These are phyloP conservation scores for Mus minutoides DNA, from an alignment of 2,797 vertebrate species.

Conservation along the genomic window DNA sequence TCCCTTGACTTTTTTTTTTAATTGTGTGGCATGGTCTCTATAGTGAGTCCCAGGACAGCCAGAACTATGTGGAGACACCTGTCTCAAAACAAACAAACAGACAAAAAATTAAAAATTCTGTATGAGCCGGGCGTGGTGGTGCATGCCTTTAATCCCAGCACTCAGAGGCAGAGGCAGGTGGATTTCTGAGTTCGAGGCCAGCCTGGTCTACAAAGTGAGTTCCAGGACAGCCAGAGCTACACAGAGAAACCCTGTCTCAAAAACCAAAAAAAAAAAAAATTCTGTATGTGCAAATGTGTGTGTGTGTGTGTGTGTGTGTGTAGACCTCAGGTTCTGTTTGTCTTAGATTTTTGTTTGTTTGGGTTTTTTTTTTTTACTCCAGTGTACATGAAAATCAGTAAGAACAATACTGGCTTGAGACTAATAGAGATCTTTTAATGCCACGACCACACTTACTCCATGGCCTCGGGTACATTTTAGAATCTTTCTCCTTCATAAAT, in stretches of 20 bases:
- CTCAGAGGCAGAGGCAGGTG: too few species aligned
- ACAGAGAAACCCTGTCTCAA: too few species aligned
- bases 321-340: background rate
- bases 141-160: too few species aligned
- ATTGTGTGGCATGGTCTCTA: background rate
- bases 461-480: background rate
- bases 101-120: background rate
- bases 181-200: too few species aligned
- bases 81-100: background rate
- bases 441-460: background rate
- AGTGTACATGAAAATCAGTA: background rate
- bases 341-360: background rate
- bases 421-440: background rate
- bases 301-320: background rate
- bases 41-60: background rate
- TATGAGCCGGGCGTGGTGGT: too few species aligned
- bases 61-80: background rate
- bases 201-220: too few species aligned
- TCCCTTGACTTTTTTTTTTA: background rate
- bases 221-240: too few species aligned
- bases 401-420: background rate
- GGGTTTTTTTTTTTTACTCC: too few species aligned
- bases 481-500: background rate
- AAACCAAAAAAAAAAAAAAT: background rate
- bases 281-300: background rate